phyloP scores from a whole-genome alignment of 2,113 vertebrate genomes.

The Typhlomys cinereus region DNA sequence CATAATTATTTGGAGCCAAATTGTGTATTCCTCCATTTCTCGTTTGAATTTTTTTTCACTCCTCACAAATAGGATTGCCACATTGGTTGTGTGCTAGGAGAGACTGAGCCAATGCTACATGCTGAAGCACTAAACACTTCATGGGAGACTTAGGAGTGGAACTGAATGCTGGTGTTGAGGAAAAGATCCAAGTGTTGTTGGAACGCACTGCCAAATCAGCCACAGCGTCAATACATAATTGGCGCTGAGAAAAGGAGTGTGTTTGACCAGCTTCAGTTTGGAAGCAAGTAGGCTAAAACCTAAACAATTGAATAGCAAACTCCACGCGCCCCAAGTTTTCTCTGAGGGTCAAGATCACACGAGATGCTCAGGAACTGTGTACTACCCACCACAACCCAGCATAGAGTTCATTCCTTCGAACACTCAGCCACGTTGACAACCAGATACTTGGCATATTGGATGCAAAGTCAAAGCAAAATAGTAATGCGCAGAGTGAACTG shows the following conservation, averaged over 20 bases:
- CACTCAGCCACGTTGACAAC: background rate
- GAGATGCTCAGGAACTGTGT: background rate
- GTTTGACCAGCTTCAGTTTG: background rate
- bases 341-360: background rate
- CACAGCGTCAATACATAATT: background rate
- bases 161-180: background rate
- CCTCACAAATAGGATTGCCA: too few relatives aligned
- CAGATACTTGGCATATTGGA: background rate
- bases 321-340: background rate
- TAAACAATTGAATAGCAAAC: background rate
- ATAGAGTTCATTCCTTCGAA: constrained; percentile 21
- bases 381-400: background rate
- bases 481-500: constrained; percentile 3
- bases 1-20: background rate
- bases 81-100: background rate
- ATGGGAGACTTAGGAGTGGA: background rate
- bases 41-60: background rate
- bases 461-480: background rate
- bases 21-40: background rate
- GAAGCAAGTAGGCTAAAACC: background rate
- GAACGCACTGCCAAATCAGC: background rate
- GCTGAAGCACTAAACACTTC: background rate
- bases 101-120: fast-evolving
- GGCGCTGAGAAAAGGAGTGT: background rate
- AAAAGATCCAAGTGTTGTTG: background rate